These are phyloP conservation scores for Denticeps clupeoides DNA, from an alignment of 2,797 vertebrate species.

Conservation along the genomic window DNA sequence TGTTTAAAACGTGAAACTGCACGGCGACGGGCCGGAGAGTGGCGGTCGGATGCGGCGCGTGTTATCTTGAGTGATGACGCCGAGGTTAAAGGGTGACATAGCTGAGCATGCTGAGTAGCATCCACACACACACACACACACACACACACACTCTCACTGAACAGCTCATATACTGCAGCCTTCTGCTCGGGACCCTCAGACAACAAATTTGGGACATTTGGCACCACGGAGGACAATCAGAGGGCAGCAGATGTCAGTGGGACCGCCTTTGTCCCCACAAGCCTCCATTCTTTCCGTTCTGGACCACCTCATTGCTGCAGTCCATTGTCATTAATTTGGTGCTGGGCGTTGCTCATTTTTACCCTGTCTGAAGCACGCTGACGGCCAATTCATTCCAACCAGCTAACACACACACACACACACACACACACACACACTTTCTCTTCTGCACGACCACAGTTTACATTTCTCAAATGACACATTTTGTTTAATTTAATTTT, in stretches of 20 bases:
- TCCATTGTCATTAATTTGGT: constrained; percentile 73
- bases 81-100: constrained; percentile 42
- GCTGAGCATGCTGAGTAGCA: constrained; percentile 35
- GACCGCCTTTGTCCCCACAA: constrained; percentile 55
- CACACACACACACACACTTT: too few relatives aligned
- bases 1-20: too few relatives aligned
- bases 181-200: not conserved
- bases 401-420: constrained; percentile 11
- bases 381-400: constrained; percentile 16
- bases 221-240: constrained; percentile 45
- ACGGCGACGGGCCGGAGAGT: too few relatives aligned
- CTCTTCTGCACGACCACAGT: too few relatives aligned
- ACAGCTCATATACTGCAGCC: not conserved
- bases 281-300: constrained; percentile 37
- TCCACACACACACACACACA: constrained; percentile 3
- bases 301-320: constrained; percentile 58
- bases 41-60: too few relatives aligned
- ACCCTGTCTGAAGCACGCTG: constrained; percentile 12
- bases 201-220: constrained; percentile 52
- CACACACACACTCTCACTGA: not conserved
- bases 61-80: constrained; percentile 13
- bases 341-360: constrained; percentile 46
- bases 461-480: too few relatives aligned
- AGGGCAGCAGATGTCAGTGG: constrained; percentile 68
- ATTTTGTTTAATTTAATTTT: too few relatives aligned